Conservation (phyloP, 2,113 vertebrate species). For the Neodontobutis hainanensis region DNA sequence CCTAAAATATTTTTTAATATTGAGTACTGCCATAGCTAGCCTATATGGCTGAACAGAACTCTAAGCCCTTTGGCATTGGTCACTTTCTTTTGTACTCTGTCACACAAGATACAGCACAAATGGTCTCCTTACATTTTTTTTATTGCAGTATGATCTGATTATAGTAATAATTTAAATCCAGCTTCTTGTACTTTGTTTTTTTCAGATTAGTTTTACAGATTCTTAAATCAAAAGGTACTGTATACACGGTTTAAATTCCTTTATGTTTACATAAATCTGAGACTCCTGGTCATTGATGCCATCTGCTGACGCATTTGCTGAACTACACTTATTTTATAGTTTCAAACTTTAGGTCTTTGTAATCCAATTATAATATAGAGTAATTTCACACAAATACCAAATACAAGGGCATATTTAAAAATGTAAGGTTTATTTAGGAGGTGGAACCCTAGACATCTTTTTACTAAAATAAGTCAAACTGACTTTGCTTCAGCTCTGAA, state of each 20-base stretch:
- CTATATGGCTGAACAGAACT: too few species aligned
- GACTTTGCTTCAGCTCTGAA: constrained; percentile 40
- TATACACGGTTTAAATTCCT: constrained; percentile 4
- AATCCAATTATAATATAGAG: neutral
- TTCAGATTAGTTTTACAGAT: too few species aligned
- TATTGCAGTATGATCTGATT: too few species aligned
- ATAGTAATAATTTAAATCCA: too few species aligned
- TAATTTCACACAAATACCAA: neutral
- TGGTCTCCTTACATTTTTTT: too few species aligned
- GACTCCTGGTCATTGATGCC: constrained; percentile 46
- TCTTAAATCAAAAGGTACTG: neutral
- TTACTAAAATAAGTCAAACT: constrained; percentile 51
- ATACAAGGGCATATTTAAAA: constrained; percentile 34
- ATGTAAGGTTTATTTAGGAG: constrained; percentile 67
- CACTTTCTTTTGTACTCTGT: too few species aligned
- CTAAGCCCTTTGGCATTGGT: too few species aligned
- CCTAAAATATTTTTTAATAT: too few species aligned
- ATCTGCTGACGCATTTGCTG: constrained; percentile 56
- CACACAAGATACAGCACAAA: too few species aligned
- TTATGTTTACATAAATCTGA: neutral
- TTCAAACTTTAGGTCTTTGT: neutral
- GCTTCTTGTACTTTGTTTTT: too few species aligned
- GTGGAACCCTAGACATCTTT: constrained; percentile 51
- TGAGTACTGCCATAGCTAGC: too few species aligned
- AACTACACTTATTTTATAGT: constrained; percentile 29